A percentile compares a stretch with the other conserved stretches of the same genome.
These are phyloP conservation scores for Strigops habroptila DNA, from an alignment of 2,113 vertebrate species.

Conservation along the genomic window DNA sequence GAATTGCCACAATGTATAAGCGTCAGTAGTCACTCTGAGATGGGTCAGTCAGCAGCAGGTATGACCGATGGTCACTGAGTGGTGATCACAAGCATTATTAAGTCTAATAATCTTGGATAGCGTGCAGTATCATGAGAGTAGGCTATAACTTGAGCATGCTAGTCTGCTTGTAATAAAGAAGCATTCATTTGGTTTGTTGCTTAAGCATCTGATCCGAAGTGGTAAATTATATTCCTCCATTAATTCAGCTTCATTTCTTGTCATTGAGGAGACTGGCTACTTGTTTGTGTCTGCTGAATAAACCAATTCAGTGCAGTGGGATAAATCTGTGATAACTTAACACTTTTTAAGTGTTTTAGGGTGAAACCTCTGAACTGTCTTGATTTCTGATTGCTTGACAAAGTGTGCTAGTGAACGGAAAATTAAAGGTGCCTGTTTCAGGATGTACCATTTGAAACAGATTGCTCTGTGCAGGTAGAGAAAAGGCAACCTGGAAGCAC, in stretches of 20 bases:
- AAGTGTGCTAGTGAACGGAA: background rate
- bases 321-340: background rate
- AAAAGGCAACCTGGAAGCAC: background rate
- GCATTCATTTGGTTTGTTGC: background rate
- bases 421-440: background rate
- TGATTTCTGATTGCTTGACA: background rate
- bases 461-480: background rate
- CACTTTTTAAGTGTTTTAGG: background rate
- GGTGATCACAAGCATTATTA: background rate
- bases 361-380: background rate
- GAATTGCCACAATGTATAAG: background rate
- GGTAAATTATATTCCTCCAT: background rate
- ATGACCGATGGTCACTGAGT: background rate
- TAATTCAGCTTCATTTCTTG: background rate
- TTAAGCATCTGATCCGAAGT: background rate
- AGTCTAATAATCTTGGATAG: background rate
- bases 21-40: background rate
- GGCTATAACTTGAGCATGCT: background rate
- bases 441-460: background rate
- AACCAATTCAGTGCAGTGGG: background rate
- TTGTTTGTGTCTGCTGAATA: slow-evolving; percentile 64
- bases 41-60: background rate
- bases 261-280: slow-evolving; percentile 55
- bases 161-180: background rate
- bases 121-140: background rate